Conservation (phyloP, 2,888 invertebrate genomes). For the Listrodromus nycthemerus region DNA sequence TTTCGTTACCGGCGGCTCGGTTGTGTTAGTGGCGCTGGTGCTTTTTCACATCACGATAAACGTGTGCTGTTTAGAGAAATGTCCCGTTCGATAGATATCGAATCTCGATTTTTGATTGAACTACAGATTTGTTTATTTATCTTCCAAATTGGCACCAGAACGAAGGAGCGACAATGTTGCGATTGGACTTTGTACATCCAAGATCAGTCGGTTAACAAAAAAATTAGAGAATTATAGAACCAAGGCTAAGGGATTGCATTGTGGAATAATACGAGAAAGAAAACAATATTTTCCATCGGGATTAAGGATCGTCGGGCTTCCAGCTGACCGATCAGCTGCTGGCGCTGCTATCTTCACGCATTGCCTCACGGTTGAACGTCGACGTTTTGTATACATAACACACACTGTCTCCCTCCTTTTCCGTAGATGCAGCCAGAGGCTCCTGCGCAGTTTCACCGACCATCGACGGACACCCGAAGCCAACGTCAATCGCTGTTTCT, state of each 20-base stretch:
- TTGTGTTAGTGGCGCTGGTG: too few species aligned
- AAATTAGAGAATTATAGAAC: background rate
- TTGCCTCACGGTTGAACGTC: conserved; percentile 3
- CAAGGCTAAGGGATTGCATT: background rate
- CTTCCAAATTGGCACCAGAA: background rate
- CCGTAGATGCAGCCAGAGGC: background rate
- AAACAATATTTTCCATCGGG: background rate
- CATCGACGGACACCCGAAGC: conserved; percentile 16
- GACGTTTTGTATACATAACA: conserved; percentile 23
- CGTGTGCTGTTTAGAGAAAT: conserved; percentile 28
- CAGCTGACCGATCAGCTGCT: conserved; percentile 50
- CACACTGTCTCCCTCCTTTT: background rate
- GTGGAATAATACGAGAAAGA: background rate
- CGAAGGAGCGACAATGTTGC: background rate
- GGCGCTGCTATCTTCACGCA: conserved; percentile 21
- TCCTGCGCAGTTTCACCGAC: conserved; percentile 55
- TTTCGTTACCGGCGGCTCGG: too few species aligned
- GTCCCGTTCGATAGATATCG: conserved; percentile 5
- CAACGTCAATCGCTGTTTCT: conserved; percentile 17
- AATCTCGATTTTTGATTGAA: too few species aligned
- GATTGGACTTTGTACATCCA: background rate
- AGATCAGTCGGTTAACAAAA: too few species aligned
- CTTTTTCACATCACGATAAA: too few species aligned
- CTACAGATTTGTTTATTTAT: too few species aligned
- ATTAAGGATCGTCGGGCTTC: background rate